Conservation (phyloP, 1,140 invertebrate species). For the Planococcus citri region DNA sequence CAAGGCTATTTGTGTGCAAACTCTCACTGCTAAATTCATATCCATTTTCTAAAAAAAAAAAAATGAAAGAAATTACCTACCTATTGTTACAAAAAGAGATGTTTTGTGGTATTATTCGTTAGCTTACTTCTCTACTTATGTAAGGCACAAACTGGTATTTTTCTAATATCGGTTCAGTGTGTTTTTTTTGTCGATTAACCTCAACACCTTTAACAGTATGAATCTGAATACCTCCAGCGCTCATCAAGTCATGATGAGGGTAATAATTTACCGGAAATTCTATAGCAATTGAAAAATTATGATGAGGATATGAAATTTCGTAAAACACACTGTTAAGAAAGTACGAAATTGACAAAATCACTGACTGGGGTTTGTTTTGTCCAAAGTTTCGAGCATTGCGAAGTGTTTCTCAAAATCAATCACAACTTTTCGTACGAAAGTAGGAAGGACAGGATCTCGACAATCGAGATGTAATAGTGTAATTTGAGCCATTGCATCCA, state of each 20-base stretch:
- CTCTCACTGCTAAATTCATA: neutral
- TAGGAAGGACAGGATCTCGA: slow-evolving; percentile 68
- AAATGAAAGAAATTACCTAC: too few species aligned
- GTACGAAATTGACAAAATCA: neutral
- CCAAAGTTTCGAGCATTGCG: neutral
- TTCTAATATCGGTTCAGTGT: slow-evolving; percentile 62
- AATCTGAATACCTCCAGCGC: slow-evolving; percentile 72
- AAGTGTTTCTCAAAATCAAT: slow-evolving; percentile 55
- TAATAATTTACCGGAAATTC: slow-evolving; percentile 49
- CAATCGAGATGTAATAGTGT: slow-evolving; percentile 59
- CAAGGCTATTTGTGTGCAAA: neutral
- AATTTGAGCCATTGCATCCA: slow-evolving; percentile 90
- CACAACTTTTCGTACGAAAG: slow-evolving; percentile 60
- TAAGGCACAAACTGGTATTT: slow-evolving; percentile 52
- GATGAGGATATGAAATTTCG: neutral
- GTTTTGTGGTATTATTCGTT: neutral
- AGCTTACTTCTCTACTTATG: neutral
- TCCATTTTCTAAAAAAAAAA: neutral
- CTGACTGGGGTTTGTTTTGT: neutral
- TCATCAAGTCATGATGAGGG: slow-evolving; percentile 55
- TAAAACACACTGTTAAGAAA: neutral
- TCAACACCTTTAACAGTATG: slow-evolving; percentile 76
- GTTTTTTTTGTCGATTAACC: slow-evolving; percentile 60
- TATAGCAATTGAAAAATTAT: slow-evolving; percentile 31
- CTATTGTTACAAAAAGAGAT: too few species aligned